phyloP scores from a whole-genome alignment of 2,797 vertebrate genomes.

The Spinibarbus caldwelli region DNA sequence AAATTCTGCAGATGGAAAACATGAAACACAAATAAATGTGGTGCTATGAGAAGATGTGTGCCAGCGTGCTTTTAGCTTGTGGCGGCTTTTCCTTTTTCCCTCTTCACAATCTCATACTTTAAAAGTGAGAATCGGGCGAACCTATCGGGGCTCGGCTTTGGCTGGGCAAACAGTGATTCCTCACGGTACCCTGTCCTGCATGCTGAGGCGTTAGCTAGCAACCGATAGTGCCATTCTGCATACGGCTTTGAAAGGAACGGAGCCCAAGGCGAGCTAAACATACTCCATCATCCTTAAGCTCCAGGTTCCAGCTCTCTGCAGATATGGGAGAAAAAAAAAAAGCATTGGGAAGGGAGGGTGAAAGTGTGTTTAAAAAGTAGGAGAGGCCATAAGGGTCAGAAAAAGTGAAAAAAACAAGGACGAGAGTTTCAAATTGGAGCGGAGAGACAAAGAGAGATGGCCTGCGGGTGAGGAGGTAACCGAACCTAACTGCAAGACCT shows the following conservation, averaged over 20 bases:
- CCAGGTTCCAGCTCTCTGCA: slow-evolving; percentile 70
- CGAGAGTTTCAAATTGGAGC: background rate
- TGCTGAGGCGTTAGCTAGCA: slow-evolving; percentile 70
- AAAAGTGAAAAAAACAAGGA: slow-evolving; percentile 11
- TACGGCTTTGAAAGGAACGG: slow-evolving; percentile 68
- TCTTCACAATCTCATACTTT: slow-evolving; percentile 70
- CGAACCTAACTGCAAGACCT: slow-evolving; percentile 19
- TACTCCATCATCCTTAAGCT: slow-evolving; percentile 78
- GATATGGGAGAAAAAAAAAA: slow-evolving; percentile 48
- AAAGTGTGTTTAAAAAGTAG: background rate
- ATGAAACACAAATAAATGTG: slow-evolving; percentile 76
- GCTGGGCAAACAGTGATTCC: slow-evolving; percentile 71
- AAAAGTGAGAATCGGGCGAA: slow-evolving; percentile 69
- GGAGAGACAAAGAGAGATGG: background rate
- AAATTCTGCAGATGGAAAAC: slow-evolving; percentile 77
- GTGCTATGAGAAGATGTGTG: slow-evolving; percentile 68
- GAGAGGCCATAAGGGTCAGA: background rate
- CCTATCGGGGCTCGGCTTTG: slow-evolving; percentile 70
- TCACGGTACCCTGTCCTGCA: slow-evolving; percentile 68
- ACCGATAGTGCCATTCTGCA: slow-evolving; percentile 77
- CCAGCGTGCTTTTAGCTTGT: slow-evolving; percentile 72
- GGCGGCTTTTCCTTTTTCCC: slow-evolving; percentile 56
- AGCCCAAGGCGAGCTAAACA: slow-evolving; percentile 72
- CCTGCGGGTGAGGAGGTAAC: slow-evolving; percentile 5
- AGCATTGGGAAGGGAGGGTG: background rate